A percentile compares a stretch with the other conserved stretches of the same genome.
Evolutionary conservation across 2,797 vertebrate species (phyloP).

Genomic region (Potorous gilbertii): DNA sequence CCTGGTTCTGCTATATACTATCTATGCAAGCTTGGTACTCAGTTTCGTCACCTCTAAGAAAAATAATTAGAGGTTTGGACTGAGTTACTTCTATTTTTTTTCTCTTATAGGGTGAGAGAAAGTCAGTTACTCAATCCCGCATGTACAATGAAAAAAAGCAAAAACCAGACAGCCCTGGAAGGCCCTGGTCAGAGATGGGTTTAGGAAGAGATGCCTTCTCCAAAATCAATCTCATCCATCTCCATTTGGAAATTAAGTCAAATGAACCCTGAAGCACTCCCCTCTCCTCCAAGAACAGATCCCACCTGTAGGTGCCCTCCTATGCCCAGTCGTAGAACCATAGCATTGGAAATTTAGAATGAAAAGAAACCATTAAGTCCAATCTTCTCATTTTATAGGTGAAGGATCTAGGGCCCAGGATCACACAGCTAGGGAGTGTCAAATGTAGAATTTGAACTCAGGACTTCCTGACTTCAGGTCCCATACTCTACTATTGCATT

Average conservation of each 20-base stretch:
- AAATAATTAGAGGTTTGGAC: background rate
- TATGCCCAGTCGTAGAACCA: background rate
- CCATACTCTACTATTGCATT: background rate
- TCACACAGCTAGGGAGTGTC: background rate
- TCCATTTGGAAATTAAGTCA: background rate
- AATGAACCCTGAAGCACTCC: background rate
- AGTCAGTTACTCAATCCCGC: constrained; percentile 5
- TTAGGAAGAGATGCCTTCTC: background rate
- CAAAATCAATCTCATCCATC: background rate
- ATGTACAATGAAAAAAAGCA: constrained; percentile 10
- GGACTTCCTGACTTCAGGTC: background rate
- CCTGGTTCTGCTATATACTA: background rate
- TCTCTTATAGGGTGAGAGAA: background rate
- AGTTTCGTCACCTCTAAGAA: background rate
- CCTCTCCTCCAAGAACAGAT: background rate
- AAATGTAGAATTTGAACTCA: background rate
- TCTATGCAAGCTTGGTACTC: background rate
- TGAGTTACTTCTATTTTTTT: background rate
- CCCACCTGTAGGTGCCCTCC: background rate
- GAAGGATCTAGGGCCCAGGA: background rate
- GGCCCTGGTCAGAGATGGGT: background rate
- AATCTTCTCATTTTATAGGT: background rate
- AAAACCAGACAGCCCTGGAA: background rate
- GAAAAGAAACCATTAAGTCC: background rate
- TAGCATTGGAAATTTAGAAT: background rate